phyloP scores from a whole-genome alignment of 2,797 vertebrate genomes.

The Hippoglossus hippoglossus region DNA sequence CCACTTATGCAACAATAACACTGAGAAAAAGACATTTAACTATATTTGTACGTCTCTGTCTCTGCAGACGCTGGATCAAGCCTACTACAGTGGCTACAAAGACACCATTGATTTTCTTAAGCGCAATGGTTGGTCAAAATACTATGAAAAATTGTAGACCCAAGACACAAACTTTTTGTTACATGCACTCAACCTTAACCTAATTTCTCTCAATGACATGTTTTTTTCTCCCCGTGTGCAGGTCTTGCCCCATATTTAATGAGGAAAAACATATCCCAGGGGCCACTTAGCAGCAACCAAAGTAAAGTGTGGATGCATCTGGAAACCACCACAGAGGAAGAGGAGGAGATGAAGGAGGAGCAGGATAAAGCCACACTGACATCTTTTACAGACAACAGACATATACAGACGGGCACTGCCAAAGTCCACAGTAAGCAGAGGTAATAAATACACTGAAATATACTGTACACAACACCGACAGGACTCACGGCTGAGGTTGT shows the following conservation, averaged over 20 bases:
- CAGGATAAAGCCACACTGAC: constrained; percentile 7
- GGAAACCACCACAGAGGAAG: constrained; percentile 21
- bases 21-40: background rate
- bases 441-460: constrained; percentile 47
- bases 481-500: background rate
- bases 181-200: background rate
- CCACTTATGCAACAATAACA: too few species aligned
- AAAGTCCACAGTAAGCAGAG: constrained; percentile 49
- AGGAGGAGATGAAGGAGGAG: constrained; percentile 26
- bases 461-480: background rate
- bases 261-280: background rate
- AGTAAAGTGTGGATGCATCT: background rate
- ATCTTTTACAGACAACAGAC: constrained; percentile 7
- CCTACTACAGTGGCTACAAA: constrained; percentile 88
- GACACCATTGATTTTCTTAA: constrained; percentile 86
- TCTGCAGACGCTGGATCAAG: constrained; percentile 85
- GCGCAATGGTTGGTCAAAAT: constrained; percentile 82
- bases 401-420: background rate
- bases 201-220: background rate
- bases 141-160: too few species aligned
- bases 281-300: background rate
- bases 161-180: background rate
- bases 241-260: constrained; percentile 44
- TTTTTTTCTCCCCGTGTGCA: constrained; percentile 9
- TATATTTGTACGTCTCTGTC: background rate